Conservation (phyloP, 2,113 vertebrate species). For the Etia nguti region DNA sequence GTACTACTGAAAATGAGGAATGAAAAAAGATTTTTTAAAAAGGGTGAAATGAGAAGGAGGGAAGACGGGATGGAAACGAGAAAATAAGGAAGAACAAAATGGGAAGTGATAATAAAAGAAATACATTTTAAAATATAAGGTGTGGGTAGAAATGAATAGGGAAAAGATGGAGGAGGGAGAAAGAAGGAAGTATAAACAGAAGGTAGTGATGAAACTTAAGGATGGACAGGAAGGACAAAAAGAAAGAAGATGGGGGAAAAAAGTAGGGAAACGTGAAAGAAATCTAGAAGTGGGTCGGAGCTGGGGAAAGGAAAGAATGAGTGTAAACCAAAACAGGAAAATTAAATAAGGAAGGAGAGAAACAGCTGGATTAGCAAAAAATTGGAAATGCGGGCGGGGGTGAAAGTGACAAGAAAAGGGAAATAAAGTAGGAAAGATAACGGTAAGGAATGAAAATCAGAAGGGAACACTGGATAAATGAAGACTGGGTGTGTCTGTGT, state of each 20-base stretch:
- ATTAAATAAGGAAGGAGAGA: rapidly evolving
- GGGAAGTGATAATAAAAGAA: neutral
- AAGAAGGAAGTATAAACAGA: neutral
- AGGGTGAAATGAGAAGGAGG: neutral
- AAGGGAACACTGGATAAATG: neutral
- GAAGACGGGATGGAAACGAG: neutral
- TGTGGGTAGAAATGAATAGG: neutral
- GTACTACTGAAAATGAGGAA: neutral
- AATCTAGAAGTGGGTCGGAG: rapidly evolving
- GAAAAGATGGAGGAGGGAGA: too few species aligned
- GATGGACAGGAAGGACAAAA: neutral
- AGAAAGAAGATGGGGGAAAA: rapidly evolving
- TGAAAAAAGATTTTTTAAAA: neutral
- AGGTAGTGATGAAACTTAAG: neutral
- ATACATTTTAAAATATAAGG: neutral
- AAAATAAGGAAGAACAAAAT: neutral
- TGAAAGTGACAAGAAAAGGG: neutral
- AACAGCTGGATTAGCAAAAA: neutral
- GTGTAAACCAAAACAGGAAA: neutral
- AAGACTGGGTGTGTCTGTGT: constrained; percentile 52
- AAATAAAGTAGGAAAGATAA: neutral
- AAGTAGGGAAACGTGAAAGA: rapidly evolving
- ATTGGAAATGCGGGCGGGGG: rapidly evolving
- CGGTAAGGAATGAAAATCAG: neutral
- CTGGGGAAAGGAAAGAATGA: too few species aligned